Evolutionary conservation across 2,888 invertebrate species (phyloP).

Genomic region (Herminia tarsipennalis): DNA sequence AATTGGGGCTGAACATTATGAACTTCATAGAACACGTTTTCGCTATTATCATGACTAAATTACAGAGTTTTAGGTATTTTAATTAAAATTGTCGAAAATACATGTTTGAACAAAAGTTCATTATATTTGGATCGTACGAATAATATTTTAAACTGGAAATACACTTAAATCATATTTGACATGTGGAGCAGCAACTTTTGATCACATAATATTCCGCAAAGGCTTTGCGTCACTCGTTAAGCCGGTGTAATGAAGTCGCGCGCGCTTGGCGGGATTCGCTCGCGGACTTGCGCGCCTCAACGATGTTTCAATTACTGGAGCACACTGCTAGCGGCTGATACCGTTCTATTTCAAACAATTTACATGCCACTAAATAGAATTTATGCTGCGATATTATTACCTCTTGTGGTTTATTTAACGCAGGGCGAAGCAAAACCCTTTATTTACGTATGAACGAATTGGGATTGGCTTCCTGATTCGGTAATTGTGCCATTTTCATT

Average conservation of each 20-base stretch:
- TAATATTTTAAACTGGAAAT: neutral
- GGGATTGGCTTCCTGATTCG: no score
- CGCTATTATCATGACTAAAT: no score
- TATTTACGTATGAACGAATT: neutral
- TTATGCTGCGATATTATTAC: no score
- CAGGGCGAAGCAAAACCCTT: no score
- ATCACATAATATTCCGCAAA: constrained; percentile 21
- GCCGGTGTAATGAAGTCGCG: constrained; percentile 41
- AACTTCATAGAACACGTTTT: no score
- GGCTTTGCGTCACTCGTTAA: constrained; percentile 25
- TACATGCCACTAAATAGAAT: neutral
- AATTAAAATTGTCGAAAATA: no score
- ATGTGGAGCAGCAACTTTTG: constrained; percentile 34
- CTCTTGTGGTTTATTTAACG: no score
- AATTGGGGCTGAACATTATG: no score
- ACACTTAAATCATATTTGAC: constrained; percentile 21
- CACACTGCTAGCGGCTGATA: neutral
- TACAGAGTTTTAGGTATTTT: no score
- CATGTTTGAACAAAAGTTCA: no score
- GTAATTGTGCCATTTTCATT: no score
- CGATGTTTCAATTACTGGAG: constrained; percentile 35
- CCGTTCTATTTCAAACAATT: constrained; percentile 4
- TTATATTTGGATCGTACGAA: no score
- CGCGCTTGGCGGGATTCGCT: constrained; percentile 36
- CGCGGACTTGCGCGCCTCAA: neutral